phyloP scores from a whole-genome alignment of 2,888 invertebrate genomes.

The Mechanitis messenoides region DNA sequence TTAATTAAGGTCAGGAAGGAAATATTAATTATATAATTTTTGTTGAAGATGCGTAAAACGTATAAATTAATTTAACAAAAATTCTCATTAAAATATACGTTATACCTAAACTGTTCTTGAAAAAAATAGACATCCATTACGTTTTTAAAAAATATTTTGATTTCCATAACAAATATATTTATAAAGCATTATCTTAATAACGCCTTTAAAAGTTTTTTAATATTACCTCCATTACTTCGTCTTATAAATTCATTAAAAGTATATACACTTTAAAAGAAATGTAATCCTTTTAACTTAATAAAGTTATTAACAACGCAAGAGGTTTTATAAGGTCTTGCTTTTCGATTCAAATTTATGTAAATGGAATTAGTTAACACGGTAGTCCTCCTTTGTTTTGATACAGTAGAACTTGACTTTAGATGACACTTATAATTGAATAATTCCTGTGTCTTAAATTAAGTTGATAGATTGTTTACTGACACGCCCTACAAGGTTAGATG shows the following conservation, averaged over 20 bases:
- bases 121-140: too few relatives aligned
- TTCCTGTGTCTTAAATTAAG: background rate
- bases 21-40: too few relatives aligned
- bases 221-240: conserved; percentile 27
- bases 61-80: too few relatives aligned
- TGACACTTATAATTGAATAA: conserved; percentile 12
- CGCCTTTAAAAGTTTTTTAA: background rate
- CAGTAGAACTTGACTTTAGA: conserved; percentile 11
- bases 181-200: background rate
- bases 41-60: too few relatives aligned
- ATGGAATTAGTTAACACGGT: conserved; percentile 35
- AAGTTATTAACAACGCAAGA: conserved; percentile 24
- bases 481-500: too few relatives aligned
- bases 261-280: conserved; percentile 24
- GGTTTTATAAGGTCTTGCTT: conserved; percentile 27
- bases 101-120: too few relatives aligned
- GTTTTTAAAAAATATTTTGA: too few relatives aligned
- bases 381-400: conserved; percentile 28
- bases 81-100: too few relatives aligned
- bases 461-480: too few relatives aligned
- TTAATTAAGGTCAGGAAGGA: too few relatives aligned
- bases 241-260: conserved; percentile 6
- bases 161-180: too few relatives aligned
- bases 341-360: conserved; percentile 59
- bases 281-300: conserved; percentile 44